These are phyloP conservation scores for Montipora sp. DNA, from an alignment of 64 coral and sea anemone genomes.

Conservation along the genomic window DNA sequence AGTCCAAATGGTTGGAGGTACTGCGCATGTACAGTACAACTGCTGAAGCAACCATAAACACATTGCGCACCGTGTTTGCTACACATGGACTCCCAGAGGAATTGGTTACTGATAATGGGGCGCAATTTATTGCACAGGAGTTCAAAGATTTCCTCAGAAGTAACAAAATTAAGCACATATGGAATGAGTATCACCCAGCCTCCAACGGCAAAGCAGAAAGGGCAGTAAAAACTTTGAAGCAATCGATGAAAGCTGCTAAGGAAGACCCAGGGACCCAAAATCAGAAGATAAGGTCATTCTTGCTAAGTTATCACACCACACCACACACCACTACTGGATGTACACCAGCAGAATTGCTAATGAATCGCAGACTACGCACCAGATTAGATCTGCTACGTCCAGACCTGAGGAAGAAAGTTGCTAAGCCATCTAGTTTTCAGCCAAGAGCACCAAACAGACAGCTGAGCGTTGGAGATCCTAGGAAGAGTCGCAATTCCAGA, in stretches of 20 bases:
- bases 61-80: background rate
- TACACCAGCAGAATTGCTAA: slow-evolving; percentile 4
- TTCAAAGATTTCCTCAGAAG: slow-evolving; percentile 54
- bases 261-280: background rate
- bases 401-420: background rate
- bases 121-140: slow-evolving; percentile 45
- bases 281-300: background rate
- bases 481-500: background rate
- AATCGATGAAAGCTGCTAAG: slow-evolving; percentile 40
- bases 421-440: background rate
- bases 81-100: slow-evolving; percentile 1
- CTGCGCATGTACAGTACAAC: slow-evolving; percentile 26
- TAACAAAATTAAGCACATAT: slow-evolving; percentile 58
- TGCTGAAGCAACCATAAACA: slow-evolving; percentile 8
- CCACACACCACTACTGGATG: background rate
- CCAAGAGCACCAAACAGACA: background rate
- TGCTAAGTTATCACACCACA: background rate
- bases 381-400: background rate
- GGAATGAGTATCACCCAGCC: slow-evolving; percentile 36
- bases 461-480: background rate
- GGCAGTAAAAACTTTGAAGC: slow-evolving; percentile 56
- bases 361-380: slow-evolving; percentile 26
- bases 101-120: background rate
- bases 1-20: slow-evolving; percentile 22
- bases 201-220: slow-evolving; percentile 54